A percentile compares a stretch with the other conserved stretches of the same genome.
phyloP scores from a whole-genome alignment of 2,888 invertebrate species.

The Euzetes globulus region DNA sequence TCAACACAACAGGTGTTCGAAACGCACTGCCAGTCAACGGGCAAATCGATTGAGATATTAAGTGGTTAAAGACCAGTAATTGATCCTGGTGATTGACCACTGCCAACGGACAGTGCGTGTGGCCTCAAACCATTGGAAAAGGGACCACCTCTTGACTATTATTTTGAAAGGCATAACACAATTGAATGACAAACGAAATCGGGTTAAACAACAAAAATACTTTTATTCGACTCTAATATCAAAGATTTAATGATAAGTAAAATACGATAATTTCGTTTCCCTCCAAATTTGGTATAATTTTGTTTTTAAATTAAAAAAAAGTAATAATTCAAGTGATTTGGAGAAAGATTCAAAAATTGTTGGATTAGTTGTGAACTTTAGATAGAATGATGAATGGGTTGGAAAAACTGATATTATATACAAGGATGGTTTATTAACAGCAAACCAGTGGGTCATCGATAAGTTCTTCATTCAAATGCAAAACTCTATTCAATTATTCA shows the following conservation, averaged over 20 bases:
- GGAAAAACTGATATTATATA: too few species aligned
- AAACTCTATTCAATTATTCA: neutral
- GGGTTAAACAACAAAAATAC: neutral
- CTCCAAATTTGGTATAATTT: neutral
- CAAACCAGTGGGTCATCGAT: conserved; percentile 21
- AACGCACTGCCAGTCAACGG: too few species aligned
- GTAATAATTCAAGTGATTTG: too few species aligned
- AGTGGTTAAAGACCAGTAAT: too few species aligned
- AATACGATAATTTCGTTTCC: neutral
- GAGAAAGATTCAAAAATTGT: neutral
- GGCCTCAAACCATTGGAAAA: too few species aligned
- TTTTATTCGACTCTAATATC: neutral
- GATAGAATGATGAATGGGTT: too few species aligned
- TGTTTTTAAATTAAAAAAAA: neutral
- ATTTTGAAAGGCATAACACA: neutral
- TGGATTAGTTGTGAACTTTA: too few species aligned
- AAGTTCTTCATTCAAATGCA: conserved; percentile 15
- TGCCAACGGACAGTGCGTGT: too few species aligned
- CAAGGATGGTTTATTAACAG: neutral
- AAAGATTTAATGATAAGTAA: neutral
- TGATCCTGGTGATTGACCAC: too few species aligned
- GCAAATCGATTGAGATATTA: too few species aligned
- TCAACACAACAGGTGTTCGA: too few species aligned
- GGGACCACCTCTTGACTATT: too few species aligned
- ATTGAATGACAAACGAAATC: neutral